Percentiles rank a stretch among this genome's conserved stretches.
Evolutionary conservation across 2,888 invertebrate genomes (phyloP).

Genomic region (Keiferia lycopersicella): DNA sequence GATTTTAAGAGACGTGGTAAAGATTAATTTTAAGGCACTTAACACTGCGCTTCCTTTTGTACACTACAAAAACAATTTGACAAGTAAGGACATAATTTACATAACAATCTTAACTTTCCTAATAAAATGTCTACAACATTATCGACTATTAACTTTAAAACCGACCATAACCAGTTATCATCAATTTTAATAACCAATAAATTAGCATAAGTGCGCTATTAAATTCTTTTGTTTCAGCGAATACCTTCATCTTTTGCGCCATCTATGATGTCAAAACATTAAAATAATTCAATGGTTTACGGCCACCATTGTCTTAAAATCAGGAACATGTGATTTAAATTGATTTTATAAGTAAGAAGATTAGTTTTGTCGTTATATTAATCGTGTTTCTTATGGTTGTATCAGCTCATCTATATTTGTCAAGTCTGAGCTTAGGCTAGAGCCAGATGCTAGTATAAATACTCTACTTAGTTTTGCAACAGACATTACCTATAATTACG

Average conservation of each 20-base stretch:
- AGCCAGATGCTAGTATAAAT: neutral
- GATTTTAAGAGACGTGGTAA: too few relatives aligned
- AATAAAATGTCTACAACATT: slow-evolving; percentile 4
- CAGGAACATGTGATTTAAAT: neutral
- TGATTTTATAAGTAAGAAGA: slow-evolving; percentile 5
- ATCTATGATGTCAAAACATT: slow-evolving; percentile 29
- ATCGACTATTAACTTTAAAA: slow-evolving; percentile 17
- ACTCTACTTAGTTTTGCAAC: neutral
- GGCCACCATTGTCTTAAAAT: slow-evolving; percentile 14
- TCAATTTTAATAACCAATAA: slow-evolving; percentile 25
- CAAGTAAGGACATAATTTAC: slow-evolving; percentile 19
- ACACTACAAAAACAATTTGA: neutral
- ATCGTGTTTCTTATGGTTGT: neutral
- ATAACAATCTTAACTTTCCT: slow-evolving; percentile 24
- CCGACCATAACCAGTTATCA: slow-evolving; percentile 8
- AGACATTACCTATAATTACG: neutral
- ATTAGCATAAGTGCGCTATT: slow-evolving; percentile 30
- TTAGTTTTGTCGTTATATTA: slow-evolving; percentile 5
- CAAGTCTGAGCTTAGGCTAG: neutral
- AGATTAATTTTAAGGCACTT: neutral
- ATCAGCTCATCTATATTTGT: slow-evolving; percentile 3
- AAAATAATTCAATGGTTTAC: slow-evolving; percentile 26
- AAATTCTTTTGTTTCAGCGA: slow-evolving; percentile 26
- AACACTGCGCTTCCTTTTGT: neutral
- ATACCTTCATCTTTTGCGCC: slow-evolving; percentile 22